phyloP scores from a whole-genome alignment of 2,113 vertebrate genomes.

The Spea bombifrons region DNA sequence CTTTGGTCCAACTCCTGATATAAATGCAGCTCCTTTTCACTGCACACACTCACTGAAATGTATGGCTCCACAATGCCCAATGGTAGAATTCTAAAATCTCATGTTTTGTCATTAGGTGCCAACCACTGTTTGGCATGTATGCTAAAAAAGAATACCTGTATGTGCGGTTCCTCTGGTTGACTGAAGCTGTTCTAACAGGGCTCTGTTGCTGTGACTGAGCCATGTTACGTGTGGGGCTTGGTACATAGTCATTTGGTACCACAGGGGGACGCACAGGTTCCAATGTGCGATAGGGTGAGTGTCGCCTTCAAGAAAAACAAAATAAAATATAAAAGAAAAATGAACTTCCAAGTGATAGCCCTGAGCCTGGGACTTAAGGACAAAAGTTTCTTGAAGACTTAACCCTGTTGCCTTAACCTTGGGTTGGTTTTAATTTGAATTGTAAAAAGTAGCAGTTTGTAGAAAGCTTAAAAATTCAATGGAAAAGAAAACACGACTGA shows the following conservation, averaged over 20 bases:
- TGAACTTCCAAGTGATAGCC: slow-evolving; percentile 35
- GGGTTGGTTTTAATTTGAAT: not conserved
- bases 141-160: slow-evolving; percentile 85
- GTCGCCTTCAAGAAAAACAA: slow-evolving; percentile 79
- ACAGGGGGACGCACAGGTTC: slow-evolving; percentile 98
- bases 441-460: not conserved
- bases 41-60: not conserved
- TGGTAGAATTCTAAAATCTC: not conserved
- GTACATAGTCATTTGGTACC: slow-evolving; percentile 98
- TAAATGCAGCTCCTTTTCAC: not conserved
- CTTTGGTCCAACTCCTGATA: not conserved
- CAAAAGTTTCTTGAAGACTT: slow-evolving; percentile 1
- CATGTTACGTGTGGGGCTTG: slow-evolving; percentile 94
- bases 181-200: slow-evolving; percentile 93
- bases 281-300: slow-evolving; percentile 97
- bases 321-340: slow-evolving; percentile 50
- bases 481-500: not conserved
- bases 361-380: slow-evolving; percentile 31
- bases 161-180: slow-evolving; percentile 98
- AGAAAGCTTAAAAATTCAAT: not conserved
- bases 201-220: slow-evolving; percentile 86
- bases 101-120: slow-evolving; percentile 9
- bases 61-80: not conserved
- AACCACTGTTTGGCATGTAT: slow-evolving; percentile 51
- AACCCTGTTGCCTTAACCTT: not conserved